These are phyloP conservation scores for Sander lucioperca DNA, from an alignment of 2,113 vertebrate genomes.

Conservation along the genomic window DNA sequence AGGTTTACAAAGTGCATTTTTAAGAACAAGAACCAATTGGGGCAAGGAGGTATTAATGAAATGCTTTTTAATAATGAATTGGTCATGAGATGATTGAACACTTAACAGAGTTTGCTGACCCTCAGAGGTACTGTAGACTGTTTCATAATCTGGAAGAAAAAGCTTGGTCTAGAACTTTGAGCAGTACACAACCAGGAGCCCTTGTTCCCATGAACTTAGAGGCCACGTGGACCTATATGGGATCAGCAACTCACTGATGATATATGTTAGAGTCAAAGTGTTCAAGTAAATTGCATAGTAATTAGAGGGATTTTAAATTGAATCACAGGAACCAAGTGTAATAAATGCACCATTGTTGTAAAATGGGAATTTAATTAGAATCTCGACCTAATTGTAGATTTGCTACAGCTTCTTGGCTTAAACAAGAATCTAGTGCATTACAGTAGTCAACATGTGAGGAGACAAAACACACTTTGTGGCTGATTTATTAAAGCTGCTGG, in stretches of 20 bases:
- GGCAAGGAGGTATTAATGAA: neutral
- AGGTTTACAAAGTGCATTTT: neutral
- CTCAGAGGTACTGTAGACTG: neutral
- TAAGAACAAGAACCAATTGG: too few species aligned
- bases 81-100: neutral
- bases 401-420: neutral
- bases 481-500: neutral
- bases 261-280: neutral
- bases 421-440: neutral
- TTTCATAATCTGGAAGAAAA: neutral
- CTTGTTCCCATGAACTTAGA: constrained; percentile 1
- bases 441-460: neutral
- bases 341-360: neutral
- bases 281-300: neutral
- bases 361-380: neutral
- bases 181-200: neutral
- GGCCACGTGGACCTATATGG: neutral
- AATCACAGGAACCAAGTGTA: neutral
- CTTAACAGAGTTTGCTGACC: neutral
- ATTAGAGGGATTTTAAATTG: neutral
- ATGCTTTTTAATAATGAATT: too few species aligned
- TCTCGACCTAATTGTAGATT: neutral
- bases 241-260: neutral
- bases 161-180: neutral
- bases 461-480: neutral